Percentiles rank a stretch among this genome's conserved stretches.
These are phyloP conservation scores for Microctenopoma steveboyesi DNA, from an alignment of 2,797 vertebrate genomes.

Conservation along the genomic window DNA sequence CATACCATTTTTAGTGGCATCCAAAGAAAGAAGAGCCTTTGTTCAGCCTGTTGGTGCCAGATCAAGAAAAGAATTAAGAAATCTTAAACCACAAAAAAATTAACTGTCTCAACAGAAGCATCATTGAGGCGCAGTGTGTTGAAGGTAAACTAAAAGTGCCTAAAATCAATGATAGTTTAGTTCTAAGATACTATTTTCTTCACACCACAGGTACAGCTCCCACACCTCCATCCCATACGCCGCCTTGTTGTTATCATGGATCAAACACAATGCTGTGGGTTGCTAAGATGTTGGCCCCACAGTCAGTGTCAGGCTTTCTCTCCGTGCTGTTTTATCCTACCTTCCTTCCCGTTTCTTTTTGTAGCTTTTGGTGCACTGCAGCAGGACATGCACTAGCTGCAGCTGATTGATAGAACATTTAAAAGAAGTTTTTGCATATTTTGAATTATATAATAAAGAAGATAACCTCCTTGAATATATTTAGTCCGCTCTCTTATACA, in stretches of 20 bases:
- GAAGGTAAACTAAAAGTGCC: conserved; percentile 10
- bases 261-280: conserved; percentile 50
- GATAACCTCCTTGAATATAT: background rate
- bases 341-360: conserved; percentile 31
- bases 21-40: background rate
- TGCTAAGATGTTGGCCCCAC: conserved; percentile 46
- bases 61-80: background rate
- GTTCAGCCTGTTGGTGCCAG: background rate
- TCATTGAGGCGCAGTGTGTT: conserved; percentile 7
- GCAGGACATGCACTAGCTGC: background rate
- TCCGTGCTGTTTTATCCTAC: conserved; percentile 36
- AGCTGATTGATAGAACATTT: background rate
- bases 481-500: background rate
- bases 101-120: background rate
- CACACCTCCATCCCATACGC: conserved; percentile 26
- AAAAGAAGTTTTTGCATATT: background rate
- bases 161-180: conserved; percentile 43
- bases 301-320: conserved; percentile 32
- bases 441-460: background rate
- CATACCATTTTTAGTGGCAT: background rate
- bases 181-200: conserved; percentile 46
- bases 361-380: conserved; percentile 18
- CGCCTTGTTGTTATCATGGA: conserved; percentile 40
- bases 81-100: conserved; percentile 7
- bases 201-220: conserved; percentile 32